Percentiles rank a stretch among this genome's conserved stretches.
These are phyloP conservation scores for Ips typographus DNA, from an alignment of 1,140 invertebrate genomes.

Conservation along the genomic window DNA sequence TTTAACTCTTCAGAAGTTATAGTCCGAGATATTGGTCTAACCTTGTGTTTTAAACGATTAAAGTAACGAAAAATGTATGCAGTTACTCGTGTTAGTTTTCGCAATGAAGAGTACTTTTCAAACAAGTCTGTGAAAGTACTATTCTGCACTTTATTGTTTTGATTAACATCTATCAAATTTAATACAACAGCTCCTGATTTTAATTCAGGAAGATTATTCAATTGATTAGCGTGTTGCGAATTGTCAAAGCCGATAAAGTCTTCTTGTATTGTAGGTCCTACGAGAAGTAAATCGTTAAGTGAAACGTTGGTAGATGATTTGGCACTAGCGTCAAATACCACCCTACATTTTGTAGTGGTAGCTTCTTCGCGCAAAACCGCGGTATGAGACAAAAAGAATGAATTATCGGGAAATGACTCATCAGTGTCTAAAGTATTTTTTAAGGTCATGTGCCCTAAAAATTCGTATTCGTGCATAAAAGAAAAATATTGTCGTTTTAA, in stretches of 20 bases:
- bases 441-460: too few relatives aligned
- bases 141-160: background rate
- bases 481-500: too few relatives aligned
- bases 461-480: too few relatives aligned
- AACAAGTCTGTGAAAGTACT: background rate
- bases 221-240: slow-evolving; percentile 35
- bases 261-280: too few relatives aligned
- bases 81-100: slow-evolving; percentile 7
- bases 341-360: background rate
- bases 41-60: slow-evolving; percentile 1
- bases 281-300: too few relatives aligned
- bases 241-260: background rate
- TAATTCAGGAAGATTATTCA: slow-evolving; percentile 34
- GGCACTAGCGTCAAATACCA: too few relatives aligned
- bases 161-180: background rate
- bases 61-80: slow-evolving; percentile 1
- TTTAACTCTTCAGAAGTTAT: slow-evolving; percentile 10
- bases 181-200: slow-evolving; percentile 39
- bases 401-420: too few relatives aligned
- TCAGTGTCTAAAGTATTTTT: too few relatives aligned
- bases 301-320: too few relatives aligned
- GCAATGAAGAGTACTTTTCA: background rate
- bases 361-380: too few relatives aligned
- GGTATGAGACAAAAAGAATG: too few relatives aligned
- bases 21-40: background rate